Evolutionary conservation across 2,888 invertebrate genomes (phyloP), one percentile per base, ranked within the genome.

Genomic region (Plemyria rubiginata): DNA sequence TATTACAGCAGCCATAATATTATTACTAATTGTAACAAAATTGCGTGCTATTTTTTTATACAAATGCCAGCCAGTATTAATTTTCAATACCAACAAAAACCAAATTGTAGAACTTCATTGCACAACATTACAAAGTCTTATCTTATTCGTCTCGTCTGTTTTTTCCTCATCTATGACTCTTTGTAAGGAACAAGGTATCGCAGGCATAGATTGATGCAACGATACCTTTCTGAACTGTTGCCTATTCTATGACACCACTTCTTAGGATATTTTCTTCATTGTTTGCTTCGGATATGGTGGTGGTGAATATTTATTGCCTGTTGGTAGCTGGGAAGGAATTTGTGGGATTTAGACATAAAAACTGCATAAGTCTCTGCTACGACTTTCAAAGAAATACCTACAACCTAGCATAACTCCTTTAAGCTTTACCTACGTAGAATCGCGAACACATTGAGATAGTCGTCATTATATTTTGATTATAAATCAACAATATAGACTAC

Each of bases 111-210:
- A 46, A 46, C 11, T 36, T 45, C 54, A 40, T 43, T 48, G 58
- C 46, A 32, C 46, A 49, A 15, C 15, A 60, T 63, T 60, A 49
- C 50, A 29, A 50, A 65, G 54, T 65, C 36, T 32, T 46, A 61
- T 64, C 46, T 52, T 41, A 40, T 52, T 51, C 45, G 59, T 49
- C 65, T 36, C 62, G 48, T 68, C 66, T 67, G 62, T 65, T 67
- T 64, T 68, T 62, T 66, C 36, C 29, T 70, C 28, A 57, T 70
- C 70, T 70, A 62, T 67, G 70, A 52, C 59, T 38, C 54, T 75
- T 80, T 80, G 61, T 84, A 82, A 50, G 61, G 61, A 40, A 48
- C 80, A 81, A 73, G 82, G 84, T 73, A 75, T 75, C 74, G 72
- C 72, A 67, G 62, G 65, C 22, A 32, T 28, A 67, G 72, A 72